Base-by-base conservation (phyloP, 2,888 invertebrate species). In the Ochropleura plecta region DNA sequence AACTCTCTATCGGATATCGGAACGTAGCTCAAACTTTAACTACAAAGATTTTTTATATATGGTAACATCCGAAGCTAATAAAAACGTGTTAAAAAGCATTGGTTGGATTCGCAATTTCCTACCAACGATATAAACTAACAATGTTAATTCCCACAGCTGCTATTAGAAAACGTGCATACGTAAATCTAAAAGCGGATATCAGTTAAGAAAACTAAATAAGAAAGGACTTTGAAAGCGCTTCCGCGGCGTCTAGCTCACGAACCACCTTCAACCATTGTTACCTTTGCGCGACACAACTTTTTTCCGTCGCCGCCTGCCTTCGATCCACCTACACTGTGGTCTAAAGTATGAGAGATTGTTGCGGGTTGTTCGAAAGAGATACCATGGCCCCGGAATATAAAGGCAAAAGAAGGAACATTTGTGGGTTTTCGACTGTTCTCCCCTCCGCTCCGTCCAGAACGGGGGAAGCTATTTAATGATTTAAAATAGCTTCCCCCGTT, bases 211-310 rank as follows among this genome's bases (percentile, higher is more conserved):
- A 87, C 88, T 83, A 79, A 87, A 86, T 87, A 87, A 85, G 88
- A 82, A 81, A 79, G 71, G 78, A 70, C 76, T 87, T 83, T 80
- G 55, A 81, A 75, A 79, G 68, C 84, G 83, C 86, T 80, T 85
- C 82, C 85, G 81, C 82, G 85, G 84, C 84, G 88, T 86, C 91
- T 91, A 91, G 89, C 91, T 90, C 90, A 83, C 88, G 88, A 90
- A 89, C 88, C 89, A 87, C 90, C 92, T 88, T 79, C 55, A 81
- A 85, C 92, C 90, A 93, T 94, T 93, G 94, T 93, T 92, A 93
- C 92, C 89, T 90, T 85, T 86, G 87, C 89, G 90, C 93, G 94
- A 93, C 91, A 90, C 86, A 81, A 82, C 79, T 92, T 93, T 93
- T 86, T 91, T 88, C 88, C 83, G 88, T 87, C 87, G 86, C 85